Conservation (phyloP, 92 coral and sea anemone species). For the Porites rus region DNA sequence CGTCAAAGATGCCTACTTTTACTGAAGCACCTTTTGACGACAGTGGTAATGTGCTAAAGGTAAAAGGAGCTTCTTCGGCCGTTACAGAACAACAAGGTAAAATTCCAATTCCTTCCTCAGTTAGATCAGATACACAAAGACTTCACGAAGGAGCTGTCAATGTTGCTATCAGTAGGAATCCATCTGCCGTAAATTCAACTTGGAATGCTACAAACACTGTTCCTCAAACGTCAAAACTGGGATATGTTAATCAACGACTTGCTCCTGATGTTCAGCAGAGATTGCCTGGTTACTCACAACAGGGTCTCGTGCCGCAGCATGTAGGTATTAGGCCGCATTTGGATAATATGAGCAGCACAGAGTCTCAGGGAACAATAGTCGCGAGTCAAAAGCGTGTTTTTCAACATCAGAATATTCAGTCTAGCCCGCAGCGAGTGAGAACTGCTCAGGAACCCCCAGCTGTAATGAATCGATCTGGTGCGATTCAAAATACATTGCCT, state of each 20-base stretch:
- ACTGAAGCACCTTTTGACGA: constrained; percentile 50
- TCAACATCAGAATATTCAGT: constrained; percentile 26
- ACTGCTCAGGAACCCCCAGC: constrained; percentile 6
- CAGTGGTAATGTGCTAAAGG: constrained; percentile 23
- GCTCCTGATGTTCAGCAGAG: constrained; percentile 21
- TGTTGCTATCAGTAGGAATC: constrained; percentile 2
- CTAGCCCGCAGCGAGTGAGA: constrained; percentile 19
- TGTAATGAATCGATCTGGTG: background rate
- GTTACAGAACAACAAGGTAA: constrained; percentile 53
- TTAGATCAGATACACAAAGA: constrained; percentile 56
- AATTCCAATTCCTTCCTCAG: constrained; percentile 68
- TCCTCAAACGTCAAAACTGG: constrained; percentile 10
- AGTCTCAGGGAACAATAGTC: background rate
- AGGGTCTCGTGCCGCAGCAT: constrained; percentile 2
- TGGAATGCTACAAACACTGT: constrained; percentile 32
- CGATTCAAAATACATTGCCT: constrained; percentile 7
- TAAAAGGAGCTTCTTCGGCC: constrained; percentile 35
- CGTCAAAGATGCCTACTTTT: constrained; percentile 48
- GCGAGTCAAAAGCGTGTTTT: constrained; percentile 10
- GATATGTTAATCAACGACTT: constrained; percentile 3
- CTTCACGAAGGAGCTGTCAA: constrained; percentile 22
- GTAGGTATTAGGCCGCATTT: constrained; percentile 1
- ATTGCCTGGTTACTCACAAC: constrained; percentile 10
- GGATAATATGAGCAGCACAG: background rate
- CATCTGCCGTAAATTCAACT: constrained; percentile 22